A percentile compares a stretch with the other conserved stretches of the same genome.
phyloP scores from a whole-genome alignment of 2,113 vertebrate genomes.

The Paraplagusia blochii region DNA sequence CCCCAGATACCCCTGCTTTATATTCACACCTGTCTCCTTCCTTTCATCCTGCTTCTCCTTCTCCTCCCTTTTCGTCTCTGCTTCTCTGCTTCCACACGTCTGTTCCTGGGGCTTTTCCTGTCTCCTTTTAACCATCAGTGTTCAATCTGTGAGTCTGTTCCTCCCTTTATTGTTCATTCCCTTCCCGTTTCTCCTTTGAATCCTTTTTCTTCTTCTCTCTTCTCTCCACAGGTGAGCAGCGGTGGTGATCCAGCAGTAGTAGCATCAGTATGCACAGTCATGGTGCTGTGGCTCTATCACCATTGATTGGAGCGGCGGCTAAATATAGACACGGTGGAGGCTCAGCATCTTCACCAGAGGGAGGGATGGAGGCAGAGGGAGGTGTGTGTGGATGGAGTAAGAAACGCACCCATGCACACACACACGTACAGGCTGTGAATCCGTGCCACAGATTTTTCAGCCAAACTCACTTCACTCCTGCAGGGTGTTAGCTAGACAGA shows the following conservation, averaged over 20 bases:
- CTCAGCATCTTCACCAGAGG: slow-evolving; percentile 58
- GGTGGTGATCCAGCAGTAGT: slow-evolving; percentile 33
- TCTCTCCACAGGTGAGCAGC: slow-evolving; percentile 32
- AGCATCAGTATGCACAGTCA: slow-evolving; percentile 71
- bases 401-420: slow-evolving; percentile 9
- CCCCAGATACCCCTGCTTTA: slow-evolving; percentile 30
- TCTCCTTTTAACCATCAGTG: slow-evolving; percentile 13
- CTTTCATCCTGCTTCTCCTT: slow-evolving; percentile 46
- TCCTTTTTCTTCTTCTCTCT: too few relatives aligned
- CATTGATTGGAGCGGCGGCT: slow-evolving; percentile 63
- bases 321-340: slow-evolving; percentile 64
- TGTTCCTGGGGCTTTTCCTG: slow-evolving; percentile 4
- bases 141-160: slow-evolving; percentile 20
- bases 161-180: background rate
- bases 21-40: slow-evolving; percentile 48
- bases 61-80: slow-evolving; percentile 24
- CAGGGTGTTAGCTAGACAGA: slow-evolving; percentile 12
- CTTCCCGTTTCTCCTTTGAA: slow-evolving; percentile 20
- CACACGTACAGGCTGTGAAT: slow-evolving; percentile 1
- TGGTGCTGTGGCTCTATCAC: slow-evolving; percentile 52
- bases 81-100: background rate
- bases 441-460: slow-evolving; percentile 1
- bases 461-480: slow-evolving; percentile 7
- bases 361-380: slow-evolving; percentile 23
- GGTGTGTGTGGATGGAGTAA: slow-evolving; percentile 21